Evolutionary conservation across 2,888 invertebrate genomes (phyloP).

Genomic region (Chrysolina americana): DNA sequence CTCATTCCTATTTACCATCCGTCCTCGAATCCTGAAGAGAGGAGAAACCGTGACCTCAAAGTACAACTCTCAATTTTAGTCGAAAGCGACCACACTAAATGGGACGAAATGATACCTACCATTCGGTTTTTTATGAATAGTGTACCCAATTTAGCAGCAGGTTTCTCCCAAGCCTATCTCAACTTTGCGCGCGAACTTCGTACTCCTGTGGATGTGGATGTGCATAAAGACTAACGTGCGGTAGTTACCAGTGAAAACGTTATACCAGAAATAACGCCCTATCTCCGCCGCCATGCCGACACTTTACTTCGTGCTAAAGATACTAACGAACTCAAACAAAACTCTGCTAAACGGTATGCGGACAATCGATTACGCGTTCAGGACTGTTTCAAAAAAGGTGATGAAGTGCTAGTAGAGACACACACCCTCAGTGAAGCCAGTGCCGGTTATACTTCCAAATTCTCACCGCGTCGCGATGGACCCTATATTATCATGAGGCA

Average conservation of each 20-base stretch:
- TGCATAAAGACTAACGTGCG: slow-evolving; percentile 41
- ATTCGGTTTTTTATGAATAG: slow-evolving; percentile 59
- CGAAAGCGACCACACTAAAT: no score
- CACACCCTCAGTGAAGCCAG: no score
- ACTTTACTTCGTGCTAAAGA: slow-evolving; percentile 26
- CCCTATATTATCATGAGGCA: no score
- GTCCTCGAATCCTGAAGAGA: slow-evolving; percentile 44
- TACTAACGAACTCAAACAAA: slow-evolving; percentile 32
- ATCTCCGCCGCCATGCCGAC: no score
- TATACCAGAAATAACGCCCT: neutral
- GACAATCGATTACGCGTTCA: slow-evolving; percentile 58
- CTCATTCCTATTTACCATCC: slow-evolving; percentile 31
- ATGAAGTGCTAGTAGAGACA: no score
- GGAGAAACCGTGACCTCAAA: no score
- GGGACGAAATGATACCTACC: slow-evolving; percentile 60
- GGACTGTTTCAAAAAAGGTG: no score
- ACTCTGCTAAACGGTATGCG: slow-evolving; percentile 33
- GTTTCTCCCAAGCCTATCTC: slow-evolving; percentile 60
- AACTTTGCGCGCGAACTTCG: slow-evolving; percentile 52
- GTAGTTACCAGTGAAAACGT: slow-evolving; percentile 12
- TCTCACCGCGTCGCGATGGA: no score
- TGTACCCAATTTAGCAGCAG: no score
- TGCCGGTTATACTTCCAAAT: no score
- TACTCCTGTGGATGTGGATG: slow-evolving; percentile 49
- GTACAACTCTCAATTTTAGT: no score